phyloP scores from a whole-genome alignment of 2,113 vertebrate genomes.

The Brevimyrus niger region DNA sequence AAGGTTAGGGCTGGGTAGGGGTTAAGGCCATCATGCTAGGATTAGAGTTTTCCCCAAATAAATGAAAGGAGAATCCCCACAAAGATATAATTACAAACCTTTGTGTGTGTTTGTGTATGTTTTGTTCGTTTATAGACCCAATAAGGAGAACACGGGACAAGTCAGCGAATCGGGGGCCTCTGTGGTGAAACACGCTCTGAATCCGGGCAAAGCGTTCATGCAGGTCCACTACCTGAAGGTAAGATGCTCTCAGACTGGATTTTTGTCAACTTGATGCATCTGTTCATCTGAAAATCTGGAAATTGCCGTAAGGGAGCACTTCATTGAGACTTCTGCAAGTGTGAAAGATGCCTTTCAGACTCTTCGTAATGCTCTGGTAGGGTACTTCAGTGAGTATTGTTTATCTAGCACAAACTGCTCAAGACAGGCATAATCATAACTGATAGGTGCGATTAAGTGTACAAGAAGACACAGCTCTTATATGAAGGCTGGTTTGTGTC shows the following conservation, averaged over 20 bases:
- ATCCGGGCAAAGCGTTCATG: conserved; percentile 88
- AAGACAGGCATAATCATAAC: background rate
- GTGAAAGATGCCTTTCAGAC: background rate
- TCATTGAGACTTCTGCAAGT: background rate
- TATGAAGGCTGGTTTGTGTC: background rate
- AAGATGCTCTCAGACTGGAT: conserved; percentile 26
- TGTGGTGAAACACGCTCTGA: conserved; percentile 82
- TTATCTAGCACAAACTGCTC: background rate
- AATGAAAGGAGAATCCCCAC: background rate
- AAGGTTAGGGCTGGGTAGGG: background rate
- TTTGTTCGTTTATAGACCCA: conserved; percentile 64
- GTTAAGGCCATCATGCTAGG: background rate
- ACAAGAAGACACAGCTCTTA: background rate
- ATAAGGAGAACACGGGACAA: conserved; percentile 78
- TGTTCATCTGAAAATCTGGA: background rate
- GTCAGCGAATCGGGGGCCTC: conserved; percentile 77
- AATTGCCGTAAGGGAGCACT: background rate
- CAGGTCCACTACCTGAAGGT: conserved; percentile 98
- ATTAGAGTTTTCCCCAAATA: background rate
- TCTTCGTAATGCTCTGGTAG: background rate
- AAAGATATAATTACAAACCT: background rate
- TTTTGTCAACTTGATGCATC: background rate
- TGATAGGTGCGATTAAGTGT: background rate
- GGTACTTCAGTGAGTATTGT: background rate
- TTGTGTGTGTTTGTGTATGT: conserved; percentile 10